A percentile compares a stretch with the other conserved stretches of the same genome.
Evolutionary conservation across 2,113 vertebrate genomes (phyloP).

Genomic region (Sebastes schlegelii): DNA sequence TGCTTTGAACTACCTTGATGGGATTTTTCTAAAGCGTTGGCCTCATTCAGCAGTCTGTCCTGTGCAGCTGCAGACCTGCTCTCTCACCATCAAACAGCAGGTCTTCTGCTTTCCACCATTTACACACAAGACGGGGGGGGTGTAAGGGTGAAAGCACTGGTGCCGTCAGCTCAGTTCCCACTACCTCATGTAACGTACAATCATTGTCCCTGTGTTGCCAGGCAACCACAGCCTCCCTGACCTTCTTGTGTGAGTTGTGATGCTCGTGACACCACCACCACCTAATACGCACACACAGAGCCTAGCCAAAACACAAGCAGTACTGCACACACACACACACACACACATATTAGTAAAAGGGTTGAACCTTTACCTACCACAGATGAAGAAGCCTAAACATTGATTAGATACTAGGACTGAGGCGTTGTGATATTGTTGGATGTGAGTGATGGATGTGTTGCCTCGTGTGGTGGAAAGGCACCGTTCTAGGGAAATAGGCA

Average conservation of each 20-base stretch:
- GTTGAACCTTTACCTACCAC: not conserved
- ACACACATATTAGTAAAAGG: not conserved
- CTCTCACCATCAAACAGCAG: not conserved
- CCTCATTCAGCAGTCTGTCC: not conserved
- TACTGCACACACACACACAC: not conserved
- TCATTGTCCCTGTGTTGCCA: slow-evolving; percentile 62
- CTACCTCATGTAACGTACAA: slow-evolving; percentile 11
- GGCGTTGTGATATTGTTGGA: not conserved
- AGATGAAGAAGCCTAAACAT: not conserved
- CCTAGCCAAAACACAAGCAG: not conserved
- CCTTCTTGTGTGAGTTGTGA: slow-evolving; percentile 24
- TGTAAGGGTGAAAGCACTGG: not conserved
- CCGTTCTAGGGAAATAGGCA: not conserved
- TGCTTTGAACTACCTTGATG: slow-evolving; percentile 5
- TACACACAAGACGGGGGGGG: not conserved
- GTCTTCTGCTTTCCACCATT: slow-evolving; percentile 9
- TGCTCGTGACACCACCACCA: not conserved
- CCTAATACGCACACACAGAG: not conserved
- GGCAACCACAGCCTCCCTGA: slow-evolving; percentile 56
- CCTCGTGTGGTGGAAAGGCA: not conserved
- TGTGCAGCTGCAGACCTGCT: slow-evolving; percentile 29
- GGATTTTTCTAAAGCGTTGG: not conserved
- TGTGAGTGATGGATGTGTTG: not conserved
- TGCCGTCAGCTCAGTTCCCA: not conserved
- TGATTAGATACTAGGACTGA: not conserved